Conservation (phyloP, 2,113 vertebrate genomes). For the Corythoichthys intestinalis region DNA sequence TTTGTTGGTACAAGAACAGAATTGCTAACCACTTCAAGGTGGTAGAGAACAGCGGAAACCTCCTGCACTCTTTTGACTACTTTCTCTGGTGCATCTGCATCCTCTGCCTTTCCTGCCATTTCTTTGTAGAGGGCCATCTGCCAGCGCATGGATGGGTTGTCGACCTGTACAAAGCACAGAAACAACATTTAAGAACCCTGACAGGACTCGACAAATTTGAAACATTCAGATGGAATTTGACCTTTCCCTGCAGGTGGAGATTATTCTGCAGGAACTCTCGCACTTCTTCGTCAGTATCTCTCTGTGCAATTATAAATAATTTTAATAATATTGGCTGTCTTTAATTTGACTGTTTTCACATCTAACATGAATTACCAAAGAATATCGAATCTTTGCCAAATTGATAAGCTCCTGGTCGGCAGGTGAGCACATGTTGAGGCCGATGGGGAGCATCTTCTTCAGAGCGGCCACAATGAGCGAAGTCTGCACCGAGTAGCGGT, state of each 20-base stretch:
- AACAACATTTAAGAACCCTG: conserved; percentile 12
- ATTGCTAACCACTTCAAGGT: conserved; percentile 81
- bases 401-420: conserved; percentile 90
- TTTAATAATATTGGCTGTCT: neutral
- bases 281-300: conserved; percentile 94
- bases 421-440: conserved; percentile 96
- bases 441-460: conserved; percentile 96
- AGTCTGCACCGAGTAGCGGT: conserved; percentile 91
- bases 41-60: conserved; percentile 86
- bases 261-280: conserved; percentile 88
- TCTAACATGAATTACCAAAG: conserved; percentile 75
- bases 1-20: neutral
- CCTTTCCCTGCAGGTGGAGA: conserved; percentile 92
- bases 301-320: conserved; percentile 66
- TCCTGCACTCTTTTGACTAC: conserved; percentile 89
- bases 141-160: conserved; percentile 89
- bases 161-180: conserved; percentile 70
- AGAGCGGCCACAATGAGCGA: conserved; percentile 92
- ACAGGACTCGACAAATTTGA: neutral
- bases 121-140: conserved; percentile 90
- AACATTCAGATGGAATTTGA: conserved; percentile 35
- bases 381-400: conserved; percentile 89
- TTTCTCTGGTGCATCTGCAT: conserved; percentile 81
- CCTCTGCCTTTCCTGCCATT: conserved; percentile 86
- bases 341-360: neutral